Conservation (phyloP, 53 echinoderm and acorn worm species). For the Echinarachnius parma region DNA sequence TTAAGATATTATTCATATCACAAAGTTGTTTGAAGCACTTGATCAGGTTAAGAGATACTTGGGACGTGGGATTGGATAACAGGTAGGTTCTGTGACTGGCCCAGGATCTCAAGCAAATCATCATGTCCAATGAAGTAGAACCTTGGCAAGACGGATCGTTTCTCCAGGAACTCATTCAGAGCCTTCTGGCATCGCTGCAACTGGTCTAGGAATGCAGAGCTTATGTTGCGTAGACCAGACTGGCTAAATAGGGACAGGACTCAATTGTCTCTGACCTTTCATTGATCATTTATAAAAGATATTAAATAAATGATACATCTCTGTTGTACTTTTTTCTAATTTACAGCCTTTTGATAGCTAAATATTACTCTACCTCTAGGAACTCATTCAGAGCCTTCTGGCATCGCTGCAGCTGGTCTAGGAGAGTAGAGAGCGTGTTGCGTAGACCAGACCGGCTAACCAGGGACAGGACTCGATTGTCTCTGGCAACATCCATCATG, state of each 20-base stretch:
- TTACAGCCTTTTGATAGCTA: no score
- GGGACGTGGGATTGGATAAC: constrained; percentile 96
- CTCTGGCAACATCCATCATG: constrained; percentile 86
- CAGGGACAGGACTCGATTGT: constrained; percentile 84
- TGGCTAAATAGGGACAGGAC: constrained; percentile 80
- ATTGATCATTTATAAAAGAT: no score
- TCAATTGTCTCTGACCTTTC: constrained; percentile 73
- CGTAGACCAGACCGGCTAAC: constrained; percentile 79
- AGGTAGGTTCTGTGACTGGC: constrained; percentile 89
- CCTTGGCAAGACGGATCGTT: constrained; percentile 87
- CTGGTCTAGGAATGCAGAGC: constrained; percentile 80
- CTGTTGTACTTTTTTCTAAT: no score
- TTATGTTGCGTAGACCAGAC: constrained; percentile 83
- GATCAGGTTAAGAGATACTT: no score
- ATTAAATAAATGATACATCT: no score
- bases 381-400: constrained; percentile 99
- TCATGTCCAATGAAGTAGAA: constrained; percentile 99
- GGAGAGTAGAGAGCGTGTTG: constrained; percentile 73
- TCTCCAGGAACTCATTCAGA: constrained; percentile 97
- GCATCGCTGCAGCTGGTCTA: constrained; percentile 95
- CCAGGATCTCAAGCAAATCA: constrained; percentile 94
- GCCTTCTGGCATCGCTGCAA: constrained; percentile 97
- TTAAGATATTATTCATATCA: no score
- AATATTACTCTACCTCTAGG: constrained; percentile 85
- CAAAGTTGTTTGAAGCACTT: no score